Conservation (phyloP, 1,140 invertebrate genomes). For the Caenorhabditis tropicalis region DNA sequence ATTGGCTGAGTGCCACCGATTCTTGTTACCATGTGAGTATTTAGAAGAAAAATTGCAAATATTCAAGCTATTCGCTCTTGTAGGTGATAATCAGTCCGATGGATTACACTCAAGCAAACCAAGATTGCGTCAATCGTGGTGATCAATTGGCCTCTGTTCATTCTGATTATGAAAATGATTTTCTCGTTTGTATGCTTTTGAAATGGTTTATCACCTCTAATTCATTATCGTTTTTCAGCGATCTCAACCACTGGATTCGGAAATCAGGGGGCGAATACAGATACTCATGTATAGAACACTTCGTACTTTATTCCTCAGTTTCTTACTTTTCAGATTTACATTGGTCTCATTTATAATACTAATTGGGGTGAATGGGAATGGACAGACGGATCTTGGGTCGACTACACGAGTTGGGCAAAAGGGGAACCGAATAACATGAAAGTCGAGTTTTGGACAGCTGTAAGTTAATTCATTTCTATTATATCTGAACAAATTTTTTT, state of each 20-base stretch:
- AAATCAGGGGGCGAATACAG: too few species aligned
- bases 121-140: neutral
- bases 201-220: neutral
- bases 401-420: neutral
- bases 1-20: neutral
- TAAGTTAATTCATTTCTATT: neutral
- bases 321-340: neutral
- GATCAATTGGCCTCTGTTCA: neutral
- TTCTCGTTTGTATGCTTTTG: neutral
- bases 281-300: too few species aligned
- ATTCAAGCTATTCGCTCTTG: neutral
- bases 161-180: neutral
- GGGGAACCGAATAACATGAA: neutral
- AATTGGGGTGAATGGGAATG: neutral
- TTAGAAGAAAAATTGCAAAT: neutral
- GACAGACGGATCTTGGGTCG: neutral
- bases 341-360: neutral
- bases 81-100: neutral
- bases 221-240: neutral
- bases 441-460: neutral
- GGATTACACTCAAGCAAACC: too few species aligned
- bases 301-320: too few species aligned
- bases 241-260: neutral
- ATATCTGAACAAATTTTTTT: neutral
- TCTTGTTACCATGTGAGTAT: neutral